Percentiles rank a stretch among this genome's conserved stretches.
Conservation (phyloP, 2,113 vertebrate species). For the Mobula hypostoma region DNA sequence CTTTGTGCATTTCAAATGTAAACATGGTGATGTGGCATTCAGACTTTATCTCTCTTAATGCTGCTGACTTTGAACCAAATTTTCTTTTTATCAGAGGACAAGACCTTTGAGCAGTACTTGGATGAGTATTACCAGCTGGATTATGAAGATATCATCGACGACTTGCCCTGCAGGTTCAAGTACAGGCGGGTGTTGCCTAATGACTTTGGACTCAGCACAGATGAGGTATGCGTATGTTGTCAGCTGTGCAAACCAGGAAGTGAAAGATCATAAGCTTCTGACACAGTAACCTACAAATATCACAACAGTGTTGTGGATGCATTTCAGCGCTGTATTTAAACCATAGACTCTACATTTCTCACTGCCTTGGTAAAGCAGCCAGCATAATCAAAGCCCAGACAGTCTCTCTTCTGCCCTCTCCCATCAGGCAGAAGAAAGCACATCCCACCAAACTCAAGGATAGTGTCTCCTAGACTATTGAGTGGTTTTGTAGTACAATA, state of each 20-base stretch:
- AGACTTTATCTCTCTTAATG: background rate
- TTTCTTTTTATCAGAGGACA: constrained; percentile 56
- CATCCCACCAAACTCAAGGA: too few relatives aligned
- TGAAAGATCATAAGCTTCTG: background rate
- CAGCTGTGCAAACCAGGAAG: background rate
- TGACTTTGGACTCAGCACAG: constrained; percentile 72
- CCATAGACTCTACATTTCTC: too few relatives aligned
- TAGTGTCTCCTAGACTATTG: too few relatives aligned
- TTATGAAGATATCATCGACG: constrained; percentile 79
- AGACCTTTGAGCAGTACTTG: constrained; percentile 74
- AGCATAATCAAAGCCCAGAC: too few relatives aligned
- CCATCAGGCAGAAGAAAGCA: too few relatives aligned
- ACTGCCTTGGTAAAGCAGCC: too few relatives aligned
- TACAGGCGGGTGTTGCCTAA: constrained; percentile 75
- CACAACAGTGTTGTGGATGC: too few relatives aligned
- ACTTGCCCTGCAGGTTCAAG: constrained; percentile 79
- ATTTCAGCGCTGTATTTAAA: too few relatives aligned
- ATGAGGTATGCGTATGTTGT: constrained; percentile 63
- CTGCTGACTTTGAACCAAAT: background rate
- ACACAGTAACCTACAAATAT: background rate
- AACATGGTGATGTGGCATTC: background rate
- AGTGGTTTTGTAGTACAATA: too few relatives aligned
- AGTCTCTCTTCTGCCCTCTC: too few relatives aligned
- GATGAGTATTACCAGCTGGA: constrained; percentile 80
- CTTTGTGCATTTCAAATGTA: background rate